These are phyloP conservation scores for Coelopa frigida DNA, from an alignment of 1,140 invertebrate genomes.

Conservation along the genomic window DNA sequence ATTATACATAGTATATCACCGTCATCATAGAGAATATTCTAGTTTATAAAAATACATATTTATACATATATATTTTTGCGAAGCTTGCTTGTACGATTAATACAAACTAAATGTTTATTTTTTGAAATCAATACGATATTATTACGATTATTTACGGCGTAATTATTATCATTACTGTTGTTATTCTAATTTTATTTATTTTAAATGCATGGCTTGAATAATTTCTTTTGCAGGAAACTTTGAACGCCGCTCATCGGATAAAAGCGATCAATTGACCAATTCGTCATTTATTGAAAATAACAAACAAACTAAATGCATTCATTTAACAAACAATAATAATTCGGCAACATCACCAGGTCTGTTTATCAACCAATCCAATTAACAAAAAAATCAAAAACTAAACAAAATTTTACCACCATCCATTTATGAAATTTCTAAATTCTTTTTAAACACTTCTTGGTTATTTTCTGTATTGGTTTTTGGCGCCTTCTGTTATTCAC, in stretches of 20 bases:
- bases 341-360: slow-evolving; percentile 46
- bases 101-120: too few relatives aligned
- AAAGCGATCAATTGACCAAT: slow-evolving; percentile 45
- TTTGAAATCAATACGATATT: too few relatives aligned
- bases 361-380: slow-evolving; percentile 32
- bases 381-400: slow-evolving; percentile 11
- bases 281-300: slow-evolving; percentile 44
- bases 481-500: background rate
- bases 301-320: slow-evolving; percentile 46
- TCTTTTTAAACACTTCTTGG: background rate
- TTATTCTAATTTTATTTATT: slow-evolving; percentile 13
- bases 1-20: too few relatives aligned
- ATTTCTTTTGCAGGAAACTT: slow-evolving; percentile 46
- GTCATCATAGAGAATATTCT: too few relatives aligned
- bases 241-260: slow-evolving; percentile 45
- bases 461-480: background rate
- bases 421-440: background rate
- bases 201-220: slow-evolving; percentile 44
- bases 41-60: too few relatives aligned
- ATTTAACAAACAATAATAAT: slow-evolving; percentile 46
- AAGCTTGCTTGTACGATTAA: too few relatives aligned
- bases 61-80: too few relatives aligned
- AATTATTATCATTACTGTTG: slow-evolving; percentile 4
- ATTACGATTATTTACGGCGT: too few relatives aligned
- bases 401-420: slow-evolving; percentile 9